Evolutionary conservation across 2,113 vertebrate genomes (phyloP), one percentile per base, ranked within the genome.

Genomic region (Leiothrix lutea): DNA sequence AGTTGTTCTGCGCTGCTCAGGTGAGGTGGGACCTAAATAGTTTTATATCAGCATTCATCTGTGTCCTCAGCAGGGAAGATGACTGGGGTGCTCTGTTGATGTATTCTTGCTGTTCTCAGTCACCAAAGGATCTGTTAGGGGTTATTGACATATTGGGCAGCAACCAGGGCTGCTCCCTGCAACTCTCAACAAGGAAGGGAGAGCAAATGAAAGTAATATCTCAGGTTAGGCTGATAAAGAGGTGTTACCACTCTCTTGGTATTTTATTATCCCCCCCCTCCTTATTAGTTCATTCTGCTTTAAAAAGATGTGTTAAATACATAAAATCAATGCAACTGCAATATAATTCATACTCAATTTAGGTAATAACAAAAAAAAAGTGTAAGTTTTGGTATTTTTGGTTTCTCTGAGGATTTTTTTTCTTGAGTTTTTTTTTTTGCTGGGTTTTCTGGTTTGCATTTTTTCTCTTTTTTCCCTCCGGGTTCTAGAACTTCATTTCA

Each of bases 31-130:
- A 57, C 40, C 66, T 26, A 50, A 50, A 23, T 2, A 69, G n/a
- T 93, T 95, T 86, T 40, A 65, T 44, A 73, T 80, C 57, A 48
- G 25, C 24, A 38, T 75, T 90, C 48, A 79, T 53, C 86, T 86
- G 66, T 57, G 45, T 82, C 35, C 79, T 38, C 82, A 80, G 74
- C 58, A 86, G 79, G 66, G 64, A 86, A 62, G 74, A 38, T 15
- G 29, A 8, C 36, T 77, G 54, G 17, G 33, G 54, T 82, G 33
- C 58, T 72, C 62, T 82, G 5, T 36, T 61, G 57, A 56, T 42
- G 56, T 48, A 8, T 22, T 90, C 29, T 93, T 69, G 54, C 35
- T 85, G 31, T 82, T 91, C 73, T 79, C 40, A 9, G 24, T 66
- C 48, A n/a, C 51, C 56, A 36, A 92, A 88, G n/a, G 20, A 31